Percentiles rank a stretch among this genome's conserved stretches.
These are phyloP conservation scores for Sitobion miscanthi DNA, from an alignment of 1,140 invertebrate species.

Conservation along the genomic window DNA sequence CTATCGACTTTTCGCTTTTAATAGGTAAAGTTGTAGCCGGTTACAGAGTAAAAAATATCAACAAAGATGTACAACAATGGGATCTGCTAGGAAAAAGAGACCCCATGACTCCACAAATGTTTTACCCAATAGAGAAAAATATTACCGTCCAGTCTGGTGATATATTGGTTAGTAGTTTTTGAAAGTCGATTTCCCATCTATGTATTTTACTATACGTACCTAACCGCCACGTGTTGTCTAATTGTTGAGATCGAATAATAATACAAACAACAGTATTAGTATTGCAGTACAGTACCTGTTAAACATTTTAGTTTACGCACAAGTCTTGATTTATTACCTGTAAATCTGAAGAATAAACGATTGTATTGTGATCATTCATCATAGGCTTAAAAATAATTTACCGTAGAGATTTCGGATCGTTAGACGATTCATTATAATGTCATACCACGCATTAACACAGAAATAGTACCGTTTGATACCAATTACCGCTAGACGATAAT, in stretches of 20 bases:
- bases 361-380: too few relatives aligned
- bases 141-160: slow-evolving; percentile 74
- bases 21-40: slow-evolving; percentile 84
- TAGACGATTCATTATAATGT: neutral
- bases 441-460: neutral
- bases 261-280: too few relatives aligned
- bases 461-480: neutral
- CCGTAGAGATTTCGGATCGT: neutral
- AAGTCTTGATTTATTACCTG: too few relatives aligned
- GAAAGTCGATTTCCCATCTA: too few relatives aligned
- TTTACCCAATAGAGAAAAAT: slow-evolving; percentile 82
- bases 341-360: too few relatives aligned
- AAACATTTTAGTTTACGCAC: too few relatives aligned
- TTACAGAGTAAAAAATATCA: slow-evolving; percentile 75
- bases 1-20: neutral
- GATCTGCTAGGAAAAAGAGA: slow-evolving; percentile 86
- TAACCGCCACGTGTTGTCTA: neutral
- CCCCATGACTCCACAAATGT: slow-evolving; percentile 94
- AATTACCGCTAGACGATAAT: neutral
- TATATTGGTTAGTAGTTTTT: slow-evolving; percentile 68
- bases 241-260: neutral
- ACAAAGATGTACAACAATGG: slow-evolving; percentile 73
- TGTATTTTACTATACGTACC: too few relatives aligned
- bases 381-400: neutral
- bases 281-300: too few relatives aligned